Evolutionary conservation across 2,888 invertebrate species (phyloP), one percentile per base, ranked within the genome.

Genomic region (Pecten maximus): DNA sequence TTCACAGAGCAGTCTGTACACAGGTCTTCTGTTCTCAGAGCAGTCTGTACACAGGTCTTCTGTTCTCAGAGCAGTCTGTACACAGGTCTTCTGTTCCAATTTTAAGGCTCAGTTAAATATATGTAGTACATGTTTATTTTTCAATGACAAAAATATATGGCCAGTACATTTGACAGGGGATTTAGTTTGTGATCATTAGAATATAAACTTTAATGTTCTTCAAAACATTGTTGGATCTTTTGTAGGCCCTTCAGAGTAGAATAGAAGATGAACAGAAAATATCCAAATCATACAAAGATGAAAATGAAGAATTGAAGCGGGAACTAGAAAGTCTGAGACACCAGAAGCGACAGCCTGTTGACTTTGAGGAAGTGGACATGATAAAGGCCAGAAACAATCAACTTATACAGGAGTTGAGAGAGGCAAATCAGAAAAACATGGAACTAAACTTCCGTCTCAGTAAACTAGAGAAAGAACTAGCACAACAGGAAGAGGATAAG

Each of bases 361-460:
- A 89, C 40, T 50, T 87, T 15, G 50, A 48, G 50, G 89, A 91
- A 40, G 40, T 90, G 19, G 91, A 91, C 15, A 88, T 89, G n/a
- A 89, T 94, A 0, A 92, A 92, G 50, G 91, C 90, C 35, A 89
- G 93, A 86, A 95, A 95, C 91, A 91, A 93, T 87, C 89, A 90
- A 28, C 91, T 96, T 28, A 92, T 92, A 0, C 93, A 95, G 19
- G 94, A 95, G 90, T 90, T 95, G 19, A 93, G 93, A 87, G 94
- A 94, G 88, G 93, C 93, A 90, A 93, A 92, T 60, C 95, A 96
- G 90, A 95, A 95, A 90, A 95, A 94, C 89, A 90, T 94, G 89
- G 96, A 96, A 88, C 91, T 95, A 28, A 92, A 94, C 74, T 94
- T 94, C 90, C 92, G 93, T 87, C 89, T 95, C 19, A 91, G 91